These are phyloP conservation scores for Leucania comma DNA, from an alignment of 2,888 invertebrate genomes.

Conservation along the genomic window DNA sequence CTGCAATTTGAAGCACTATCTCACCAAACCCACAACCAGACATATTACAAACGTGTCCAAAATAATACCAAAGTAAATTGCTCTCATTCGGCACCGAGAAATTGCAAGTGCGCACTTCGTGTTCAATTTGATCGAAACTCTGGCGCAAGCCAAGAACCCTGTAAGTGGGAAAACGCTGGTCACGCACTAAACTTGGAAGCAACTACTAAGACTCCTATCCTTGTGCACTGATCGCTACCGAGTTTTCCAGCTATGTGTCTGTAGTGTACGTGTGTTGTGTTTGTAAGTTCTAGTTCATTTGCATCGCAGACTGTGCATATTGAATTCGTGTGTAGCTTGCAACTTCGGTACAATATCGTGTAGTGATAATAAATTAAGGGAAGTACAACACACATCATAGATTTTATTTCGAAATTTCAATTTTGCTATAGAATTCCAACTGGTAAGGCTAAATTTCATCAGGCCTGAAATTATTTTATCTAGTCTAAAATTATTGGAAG, in stretches of 20 bases:
- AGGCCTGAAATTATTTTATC: too few species aligned
- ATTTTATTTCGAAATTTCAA: background rate
- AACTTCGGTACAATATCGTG: background rate
- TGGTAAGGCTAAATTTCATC: too few species aligned
- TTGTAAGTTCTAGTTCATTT: slow-evolving; percentile 25
- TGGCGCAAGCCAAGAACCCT: slow-evolving; percentile 51
- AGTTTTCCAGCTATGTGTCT: slow-evolving; percentile 42
- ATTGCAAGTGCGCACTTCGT: slow-evolving; percentile 59
- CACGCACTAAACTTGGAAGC: slow-evolving; percentile 67
- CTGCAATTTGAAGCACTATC: background rate
- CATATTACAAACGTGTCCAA: slow-evolving; percentile 54
- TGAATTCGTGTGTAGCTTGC: slow-evolving; percentile 15
- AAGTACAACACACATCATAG: background rate
- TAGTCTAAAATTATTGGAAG: too few species aligned
- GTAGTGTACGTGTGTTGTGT: slow-evolving; percentile 37
- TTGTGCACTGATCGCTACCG: slow-evolving; percentile 54
- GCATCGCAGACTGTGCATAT: slow-evolving; percentile 22
- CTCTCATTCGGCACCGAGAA: slow-evolving; percentile 42
- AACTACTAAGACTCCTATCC: slow-evolving; percentile 62
- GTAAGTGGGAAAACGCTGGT: slow-evolving; percentile 61
- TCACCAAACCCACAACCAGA: slow-evolving; percentile 22
- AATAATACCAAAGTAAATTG: slow-evolving; percentile 53
- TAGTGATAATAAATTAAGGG: background rate
- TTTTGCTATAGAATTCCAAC: too few species aligned
- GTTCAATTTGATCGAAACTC: slow-evolving; percentile 62